Conservation (phyloP, 2,113 vertebrate genomes). For the Alethe diademata region DNA sequence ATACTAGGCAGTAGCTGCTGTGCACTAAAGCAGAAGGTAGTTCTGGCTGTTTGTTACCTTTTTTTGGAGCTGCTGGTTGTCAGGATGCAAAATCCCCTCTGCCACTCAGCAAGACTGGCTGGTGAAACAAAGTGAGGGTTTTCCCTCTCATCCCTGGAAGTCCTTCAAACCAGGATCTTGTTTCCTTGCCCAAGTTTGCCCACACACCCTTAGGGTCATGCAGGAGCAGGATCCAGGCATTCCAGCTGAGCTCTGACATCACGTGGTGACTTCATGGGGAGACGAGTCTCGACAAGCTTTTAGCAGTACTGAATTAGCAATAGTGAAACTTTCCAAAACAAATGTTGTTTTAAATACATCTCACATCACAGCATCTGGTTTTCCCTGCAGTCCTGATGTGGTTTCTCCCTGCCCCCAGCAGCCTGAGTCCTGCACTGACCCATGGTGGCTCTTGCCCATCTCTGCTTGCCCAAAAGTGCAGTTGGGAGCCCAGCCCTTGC, state of each 20-base stretch:
- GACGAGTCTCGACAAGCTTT: not conserved
- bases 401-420: not conserved
- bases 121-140: not conserved
- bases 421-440: not conserved
- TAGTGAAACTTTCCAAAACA: not conserved
- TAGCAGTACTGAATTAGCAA: not conserved
- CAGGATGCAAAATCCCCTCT: not conserved
- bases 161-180: not conserved
- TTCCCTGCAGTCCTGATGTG: not conserved
- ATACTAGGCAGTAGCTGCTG: accelerated
- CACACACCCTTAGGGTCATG: not conserved
- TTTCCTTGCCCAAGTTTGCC: not conserved
- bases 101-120: not conserved
- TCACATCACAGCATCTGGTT: not conserved
- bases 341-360: not conserved
- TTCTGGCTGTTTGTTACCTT: not conserved
- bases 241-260: not conserved
- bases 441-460: accelerated
- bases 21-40: not conserved
- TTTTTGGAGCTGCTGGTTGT: not conserved
- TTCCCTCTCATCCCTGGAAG: not conserved
- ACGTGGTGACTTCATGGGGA: not conserved
- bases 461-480: not conserved
- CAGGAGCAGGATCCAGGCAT: not conserved
- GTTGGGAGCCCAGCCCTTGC: not conserved